These are phyloP conservation scores for Smittia aterrima DNA, from an alignment of 2,888 invertebrate species.

Conservation along the genomic window DNA sequence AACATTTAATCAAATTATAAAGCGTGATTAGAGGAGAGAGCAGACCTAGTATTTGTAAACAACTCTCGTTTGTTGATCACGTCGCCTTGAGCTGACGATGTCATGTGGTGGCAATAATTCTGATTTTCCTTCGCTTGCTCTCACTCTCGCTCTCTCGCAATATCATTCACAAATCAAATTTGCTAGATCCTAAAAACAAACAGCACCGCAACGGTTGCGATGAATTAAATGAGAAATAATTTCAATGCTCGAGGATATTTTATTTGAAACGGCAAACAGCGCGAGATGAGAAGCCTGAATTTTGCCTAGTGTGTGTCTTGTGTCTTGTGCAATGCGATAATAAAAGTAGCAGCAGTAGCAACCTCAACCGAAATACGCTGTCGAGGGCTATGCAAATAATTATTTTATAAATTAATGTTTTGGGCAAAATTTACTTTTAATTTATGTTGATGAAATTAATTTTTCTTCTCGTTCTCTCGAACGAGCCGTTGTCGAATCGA, in stretches of 20 bases:
- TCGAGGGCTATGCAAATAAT: slow-evolving; percentile 38
- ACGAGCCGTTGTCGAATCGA: too few species aligned
- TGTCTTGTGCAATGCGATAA: background rate
- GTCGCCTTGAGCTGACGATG: background rate
- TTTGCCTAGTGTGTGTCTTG: background rate
- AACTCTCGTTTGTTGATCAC: background rate
- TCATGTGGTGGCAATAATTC: slow-evolving; percentile 25
- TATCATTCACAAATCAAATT: slow-evolving; percentile 4
- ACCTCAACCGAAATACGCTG: background rate
- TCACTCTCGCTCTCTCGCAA: background rate
- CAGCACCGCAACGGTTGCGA: background rate
- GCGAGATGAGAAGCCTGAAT: background rate
- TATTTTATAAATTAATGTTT: slow-evolving; percentile 41
- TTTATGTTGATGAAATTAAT: slow-evolving; percentile 38
- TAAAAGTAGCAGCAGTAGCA: slow-evolving; percentile 6
- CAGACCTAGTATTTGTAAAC: background rate
- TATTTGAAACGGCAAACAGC: slow-evolving; percentile 13
- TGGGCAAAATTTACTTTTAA: slow-evolving; percentile 37
- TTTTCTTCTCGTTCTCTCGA: background rate
- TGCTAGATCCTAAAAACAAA: slow-evolving; percentile 7
- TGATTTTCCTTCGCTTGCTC: background rate
- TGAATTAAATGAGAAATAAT: slow-evolving; percentile 3
- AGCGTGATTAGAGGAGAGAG: background rate
- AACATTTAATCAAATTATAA: slow-evolving; percentile 29
- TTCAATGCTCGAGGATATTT: background rate